A percentile compares a stretch with the other conserved stretches of the same genome.
Conservation (phyloP, 2,888 invertebrate genomes). For the Cataglyphis rosenhaueri region DNA sequence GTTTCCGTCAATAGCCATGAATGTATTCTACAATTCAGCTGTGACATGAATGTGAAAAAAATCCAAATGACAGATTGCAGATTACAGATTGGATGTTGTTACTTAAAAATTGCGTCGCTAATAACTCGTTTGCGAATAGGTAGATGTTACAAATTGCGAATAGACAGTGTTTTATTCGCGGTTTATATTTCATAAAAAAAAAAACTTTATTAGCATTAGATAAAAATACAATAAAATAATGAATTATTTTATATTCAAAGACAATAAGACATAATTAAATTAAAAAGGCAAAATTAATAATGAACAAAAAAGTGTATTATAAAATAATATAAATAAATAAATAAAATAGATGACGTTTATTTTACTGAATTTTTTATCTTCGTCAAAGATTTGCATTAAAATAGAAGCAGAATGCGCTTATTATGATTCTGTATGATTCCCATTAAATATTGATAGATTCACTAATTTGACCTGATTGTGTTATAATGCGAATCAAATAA, state of each 20-base stretch:
- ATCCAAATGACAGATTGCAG: not conserved
- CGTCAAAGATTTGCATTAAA: not conserved
- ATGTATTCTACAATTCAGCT: conserved; percentile 11
- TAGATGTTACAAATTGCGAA: not conserved
- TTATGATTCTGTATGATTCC: not conserved
- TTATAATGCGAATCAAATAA: not conserved
- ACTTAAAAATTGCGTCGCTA: not conserved
- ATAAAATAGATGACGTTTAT: not conserved
- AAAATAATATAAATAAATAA: not conserved
- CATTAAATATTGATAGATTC: conserved; percentile 4
- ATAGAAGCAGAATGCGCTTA: not conserved
- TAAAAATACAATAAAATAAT: not conserved
- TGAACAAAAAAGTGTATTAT: not conserved
- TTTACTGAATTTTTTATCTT: not conserved
- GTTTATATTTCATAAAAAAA: not conserved
- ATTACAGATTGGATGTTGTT: not conserved
- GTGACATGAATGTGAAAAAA: not conserved
- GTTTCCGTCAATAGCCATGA: conserved; percentile 26
- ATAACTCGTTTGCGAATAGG: not conserved
- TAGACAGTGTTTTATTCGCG: not conserved
- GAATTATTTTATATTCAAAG: not conserved
- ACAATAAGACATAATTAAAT: not conserved
- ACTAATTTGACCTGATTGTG: not conserved
- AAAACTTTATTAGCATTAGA: not conserved
- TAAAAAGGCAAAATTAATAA: not conserved